Evolutionary conservation across 2,888 invertebrate species (phyloP), one percentile per base, ranked within the genome.

Genomic region (Bellardia pandia): DNA sequence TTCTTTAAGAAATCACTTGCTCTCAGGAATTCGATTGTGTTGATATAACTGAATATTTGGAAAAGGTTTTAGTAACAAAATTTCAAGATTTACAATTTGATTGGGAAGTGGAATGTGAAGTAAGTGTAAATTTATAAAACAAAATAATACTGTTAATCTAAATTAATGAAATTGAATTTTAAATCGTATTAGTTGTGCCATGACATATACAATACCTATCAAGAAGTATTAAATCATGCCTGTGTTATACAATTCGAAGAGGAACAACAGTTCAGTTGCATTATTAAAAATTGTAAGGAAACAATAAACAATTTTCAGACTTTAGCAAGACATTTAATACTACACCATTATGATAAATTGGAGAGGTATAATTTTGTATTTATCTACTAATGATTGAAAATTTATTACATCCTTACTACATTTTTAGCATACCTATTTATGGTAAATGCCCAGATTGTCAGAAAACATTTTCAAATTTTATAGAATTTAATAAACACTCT

Each of bases 401-500:
- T 56, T 37, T 45, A 45, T 30, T 9, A 33, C 51, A 2, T n/a
- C 5, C 75, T n/a, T 42, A 33, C 42, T 23, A 33, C 11, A 33
- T 42, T 51, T 86, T 33, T 71, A 89, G 89, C 11, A 42, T 87
- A 2, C 7, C 85, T 7, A 88, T 89, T 62, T 89, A 86, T 82
- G 84, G 88, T 5, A 75, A 77, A 16, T 93, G 93, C 66, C 91
- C 91, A 3, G 91, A 92, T 53, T 93, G 93, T 69, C 89, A 89
- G 14, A 90, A 91, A 83, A 90, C 90, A 3, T 93, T 92, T 71
- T 91, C 91, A 0, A 92, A 91, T 74, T 91, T 93, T 56, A 14
- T 90, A 33, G 90, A 91, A 6, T 92, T 91, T 33, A 93, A 93
- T 66, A 93, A 93, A 80, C 93, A 93, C 86, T 92, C 92, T 0